Evolutionary conservation across 2,113 vertebrate species (phyloP).

Genomic region (Tamias sibiricus): DNA sequence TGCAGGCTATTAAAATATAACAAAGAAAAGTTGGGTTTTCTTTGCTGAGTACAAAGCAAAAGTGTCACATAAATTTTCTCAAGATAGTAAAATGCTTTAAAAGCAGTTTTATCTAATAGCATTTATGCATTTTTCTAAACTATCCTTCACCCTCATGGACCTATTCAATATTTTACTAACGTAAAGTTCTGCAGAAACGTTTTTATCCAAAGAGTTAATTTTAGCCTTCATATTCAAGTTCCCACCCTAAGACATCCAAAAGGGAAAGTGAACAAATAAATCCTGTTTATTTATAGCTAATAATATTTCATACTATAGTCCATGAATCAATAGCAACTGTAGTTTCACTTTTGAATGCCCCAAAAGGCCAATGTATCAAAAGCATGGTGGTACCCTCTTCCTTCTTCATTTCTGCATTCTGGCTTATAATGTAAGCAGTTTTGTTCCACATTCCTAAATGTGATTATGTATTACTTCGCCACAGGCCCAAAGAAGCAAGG

Average conservation of each 20-base stretch:
- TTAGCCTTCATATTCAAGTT: not conserved
- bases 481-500: not conserved
- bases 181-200: not conserved
- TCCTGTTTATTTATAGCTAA: not conserved
- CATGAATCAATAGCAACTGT: not conserved
- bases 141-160: not conserved
- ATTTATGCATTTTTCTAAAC: slow-evolving; percentile 23
- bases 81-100: not conserved
- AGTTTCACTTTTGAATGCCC: not conserved
- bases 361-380: not conserved
- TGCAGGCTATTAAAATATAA: slow-evolving; percentile 22
- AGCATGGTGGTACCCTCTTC: not conserved
- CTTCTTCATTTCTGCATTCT: not conserved
- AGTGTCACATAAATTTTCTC: not conserved
- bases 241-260: not conserved
- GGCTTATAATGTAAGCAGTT: not conserved
- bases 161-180: not conserved
- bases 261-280: not conserved
- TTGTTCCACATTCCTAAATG: not conserved
- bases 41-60: slow-evolving; percentile 37
- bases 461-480: not conserved
- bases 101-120: not conserved
- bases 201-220: slow-evolving; percentile 42
- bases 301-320: not conserved
- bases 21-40: slow-evolving; percentile 9